Percentiles rank a stretch among this genome's conserved stretches.
phyloP scores from a whole-genome alignment of 2,113 vertebrate genomes.

The Donacobius atricapilla region DNA sequence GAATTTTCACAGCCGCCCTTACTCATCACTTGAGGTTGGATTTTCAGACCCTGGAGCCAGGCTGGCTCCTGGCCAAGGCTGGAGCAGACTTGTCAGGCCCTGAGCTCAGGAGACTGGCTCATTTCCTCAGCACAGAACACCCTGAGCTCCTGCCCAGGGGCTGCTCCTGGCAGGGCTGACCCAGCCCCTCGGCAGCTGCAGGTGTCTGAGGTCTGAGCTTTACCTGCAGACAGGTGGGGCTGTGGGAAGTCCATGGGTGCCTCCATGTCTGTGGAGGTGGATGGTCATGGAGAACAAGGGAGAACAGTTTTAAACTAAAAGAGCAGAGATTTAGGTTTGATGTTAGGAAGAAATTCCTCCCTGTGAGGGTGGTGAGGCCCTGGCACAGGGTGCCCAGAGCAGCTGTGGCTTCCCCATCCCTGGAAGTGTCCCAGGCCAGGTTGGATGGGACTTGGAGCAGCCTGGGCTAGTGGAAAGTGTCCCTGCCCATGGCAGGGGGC shows the following conservation, averaged over 20 bases:
- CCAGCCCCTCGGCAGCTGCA: background rate
- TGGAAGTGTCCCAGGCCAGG: background rate
- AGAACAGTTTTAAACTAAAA: background rate
- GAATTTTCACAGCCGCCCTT: background rate
- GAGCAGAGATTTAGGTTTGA: background rate
- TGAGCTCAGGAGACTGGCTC: accelerated
- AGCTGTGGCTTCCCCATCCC: background rate
- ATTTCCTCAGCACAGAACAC: background rate
- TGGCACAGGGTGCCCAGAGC: background rate
- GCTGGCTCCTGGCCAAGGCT: background rate
- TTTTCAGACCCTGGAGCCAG: background rate
- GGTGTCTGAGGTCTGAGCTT: background rate
- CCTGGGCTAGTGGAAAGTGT: background rate
- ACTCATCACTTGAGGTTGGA: constrained; percentile 20
- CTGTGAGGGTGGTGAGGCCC: background rate
- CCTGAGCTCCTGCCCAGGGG: background rate
- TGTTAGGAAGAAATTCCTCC: background rate
- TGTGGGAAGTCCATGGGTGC: accelerated
- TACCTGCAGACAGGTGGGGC: background rate
- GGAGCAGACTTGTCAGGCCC: background rate
- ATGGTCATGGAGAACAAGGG: background rate
- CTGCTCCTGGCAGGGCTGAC: background rate
- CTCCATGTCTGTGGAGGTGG: background rate
- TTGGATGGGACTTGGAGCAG: accelerated
- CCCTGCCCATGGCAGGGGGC: background rate